Percentiles rank a stretch among this genome's conserved stretches.
phyloP scores from a whole-genome alignment of 2,113 vertebrate genomes.

The Tauraco erythrolophus region DNA sequence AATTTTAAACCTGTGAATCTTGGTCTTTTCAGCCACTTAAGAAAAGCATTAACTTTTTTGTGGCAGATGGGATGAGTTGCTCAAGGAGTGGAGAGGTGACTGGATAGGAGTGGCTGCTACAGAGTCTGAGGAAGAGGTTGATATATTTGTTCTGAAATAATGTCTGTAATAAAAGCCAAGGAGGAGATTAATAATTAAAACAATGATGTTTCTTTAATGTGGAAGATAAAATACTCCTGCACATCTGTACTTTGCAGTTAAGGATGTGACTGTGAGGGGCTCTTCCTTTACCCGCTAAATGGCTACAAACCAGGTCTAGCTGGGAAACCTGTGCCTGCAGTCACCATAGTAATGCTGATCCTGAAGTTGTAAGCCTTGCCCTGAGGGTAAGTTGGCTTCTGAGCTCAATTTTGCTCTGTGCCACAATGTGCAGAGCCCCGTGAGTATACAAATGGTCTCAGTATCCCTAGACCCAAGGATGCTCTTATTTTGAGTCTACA shows the following conservation, averaged over 20 bases:
- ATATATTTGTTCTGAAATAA: neutral
- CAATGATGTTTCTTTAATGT: neutral
- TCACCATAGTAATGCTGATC: neutral
- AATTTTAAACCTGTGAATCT: neutral
- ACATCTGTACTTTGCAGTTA: neutral
- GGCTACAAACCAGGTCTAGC: neutral
- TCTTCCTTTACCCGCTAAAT: neutral
- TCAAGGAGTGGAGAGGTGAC: neutral
- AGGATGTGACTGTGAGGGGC: neutral
- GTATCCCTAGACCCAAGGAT: neutral
- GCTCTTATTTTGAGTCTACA: neutral
- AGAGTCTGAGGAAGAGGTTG: neutral
- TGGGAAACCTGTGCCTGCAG: neutral
- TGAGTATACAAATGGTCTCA: neutral
- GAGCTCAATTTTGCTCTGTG: neutral
- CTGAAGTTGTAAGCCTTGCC: neutral
- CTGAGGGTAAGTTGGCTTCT: neutral
- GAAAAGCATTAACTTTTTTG: neutral
- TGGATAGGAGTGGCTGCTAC: neutral
- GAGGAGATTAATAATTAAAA: neutral
- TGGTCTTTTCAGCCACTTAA: neutral
- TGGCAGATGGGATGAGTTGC: neutral
- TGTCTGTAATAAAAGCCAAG: neutral
- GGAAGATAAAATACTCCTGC: neutral
- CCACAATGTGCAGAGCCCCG: neutral